Percentiles rank a stretch among this genome's conserved stretches.
These are phyloP conservation scores for Euzetes globulus DNA, from an alignment of 2,888 invertebrate species.

Conservation along the genomic window DNA sequence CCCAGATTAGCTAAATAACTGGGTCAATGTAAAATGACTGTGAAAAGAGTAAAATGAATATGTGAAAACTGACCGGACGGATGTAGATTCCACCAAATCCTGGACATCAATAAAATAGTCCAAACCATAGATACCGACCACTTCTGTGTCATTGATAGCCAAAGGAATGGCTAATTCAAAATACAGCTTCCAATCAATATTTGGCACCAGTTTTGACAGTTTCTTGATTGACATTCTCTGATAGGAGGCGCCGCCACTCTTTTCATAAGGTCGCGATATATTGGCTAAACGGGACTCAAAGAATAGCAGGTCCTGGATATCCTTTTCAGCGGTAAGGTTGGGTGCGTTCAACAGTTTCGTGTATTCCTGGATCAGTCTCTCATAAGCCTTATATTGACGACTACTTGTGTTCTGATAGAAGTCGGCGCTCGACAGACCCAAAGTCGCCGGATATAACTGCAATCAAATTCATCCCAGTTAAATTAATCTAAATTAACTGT, in stretches of 20 bases:
- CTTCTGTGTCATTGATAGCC: constrained; percentile 45
- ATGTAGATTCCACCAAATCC: constrained; percentile 43
- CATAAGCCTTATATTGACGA: constrained; percentile 63
- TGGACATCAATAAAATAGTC: constrained; percentile 47
- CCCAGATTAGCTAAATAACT: too few species aligned
- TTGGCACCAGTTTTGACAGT: constrained; percentile 51
- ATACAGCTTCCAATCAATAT: constrained; percentile 44
- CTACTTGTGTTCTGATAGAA: constrained; percentile 50
- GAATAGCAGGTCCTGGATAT: constrained; percentile 50
- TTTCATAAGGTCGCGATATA: constrained; percentile 65
- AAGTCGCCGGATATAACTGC: constrained; percentile 78
- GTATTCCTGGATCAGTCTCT: constrained; percentile 64
- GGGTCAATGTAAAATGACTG: too few species aligned
- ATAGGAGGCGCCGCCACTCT: constrained; percentile 75
- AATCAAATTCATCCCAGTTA: too few species aligned
- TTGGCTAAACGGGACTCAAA: constrained; percentile 53
- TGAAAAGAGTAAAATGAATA: not conserved
- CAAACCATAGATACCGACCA: constrained; percentile 48
- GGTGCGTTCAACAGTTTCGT: constrained; percentile 66
- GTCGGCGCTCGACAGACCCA: constrained; percentile 62
- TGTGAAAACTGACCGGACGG: constrained; percentile 34
- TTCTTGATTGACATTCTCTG: constrained; percentile 65
- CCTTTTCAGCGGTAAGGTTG: constrained; percentile 55
- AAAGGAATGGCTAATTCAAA: constrained; percentile 42
- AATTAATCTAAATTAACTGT: not conserved